Evolutionary conservation across 2,113 vertebrate species (phyloP).

Genomic region (Dicentrarchus labrax): DNA sequence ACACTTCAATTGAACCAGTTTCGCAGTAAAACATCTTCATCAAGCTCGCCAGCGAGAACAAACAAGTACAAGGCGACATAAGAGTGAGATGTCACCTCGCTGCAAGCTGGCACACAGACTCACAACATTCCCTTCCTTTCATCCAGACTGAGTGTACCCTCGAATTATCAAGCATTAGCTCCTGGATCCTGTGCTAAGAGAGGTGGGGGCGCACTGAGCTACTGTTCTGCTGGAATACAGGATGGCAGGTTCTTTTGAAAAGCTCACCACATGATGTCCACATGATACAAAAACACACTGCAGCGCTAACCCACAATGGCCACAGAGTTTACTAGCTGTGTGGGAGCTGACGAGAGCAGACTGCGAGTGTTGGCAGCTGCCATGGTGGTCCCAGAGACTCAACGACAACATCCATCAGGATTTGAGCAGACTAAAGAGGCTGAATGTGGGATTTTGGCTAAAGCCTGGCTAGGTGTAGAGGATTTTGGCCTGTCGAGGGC

Average conservation of each 20-base stretch:
- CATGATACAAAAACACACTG: constrained; percentile 65
- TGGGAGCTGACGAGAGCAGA: constrained; percentile 61
- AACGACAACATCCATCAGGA: constrained; percentile 63
- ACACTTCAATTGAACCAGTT: constrained; percentile 38
- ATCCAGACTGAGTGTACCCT: constrained; percentile 14
- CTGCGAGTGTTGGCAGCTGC: constrained; percentile 65
- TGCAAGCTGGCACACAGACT: constrained; percentile 29
- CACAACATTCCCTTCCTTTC: constrained; percentile 27
- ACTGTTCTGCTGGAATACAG: constrained; percentile 52
- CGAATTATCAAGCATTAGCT: constrained; percentile 45
- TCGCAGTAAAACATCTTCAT: constrained; percentile 49
- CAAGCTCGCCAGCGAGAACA: constrained; percentile 38
- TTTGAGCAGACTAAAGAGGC: constrained; percentile 44
- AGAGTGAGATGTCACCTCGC: constrained; percentile 48
- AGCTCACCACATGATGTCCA: constrained; percentile 73
- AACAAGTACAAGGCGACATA: constrained; percentile 38
- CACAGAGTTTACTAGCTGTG: constrained; percentile 62
- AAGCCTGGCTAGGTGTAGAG: constrained; percentile 34
- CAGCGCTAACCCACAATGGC: constrained; percentile 57
- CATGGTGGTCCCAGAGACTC: constrained; percentile 69
- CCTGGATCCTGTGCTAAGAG: constrained; percentile 28
- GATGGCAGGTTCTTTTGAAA: constrained; percentile 60
- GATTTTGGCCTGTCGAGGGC: constrained; percentile 19
- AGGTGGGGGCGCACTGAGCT: constrained; percentile 20
- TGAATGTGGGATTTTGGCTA: constrained; percentile 52